These are phyloP conservation scores for Pimpla rufipes DNA, from an alignment of 2,888 invertebrate genomes.

Conservation along the genomic window DNA sequence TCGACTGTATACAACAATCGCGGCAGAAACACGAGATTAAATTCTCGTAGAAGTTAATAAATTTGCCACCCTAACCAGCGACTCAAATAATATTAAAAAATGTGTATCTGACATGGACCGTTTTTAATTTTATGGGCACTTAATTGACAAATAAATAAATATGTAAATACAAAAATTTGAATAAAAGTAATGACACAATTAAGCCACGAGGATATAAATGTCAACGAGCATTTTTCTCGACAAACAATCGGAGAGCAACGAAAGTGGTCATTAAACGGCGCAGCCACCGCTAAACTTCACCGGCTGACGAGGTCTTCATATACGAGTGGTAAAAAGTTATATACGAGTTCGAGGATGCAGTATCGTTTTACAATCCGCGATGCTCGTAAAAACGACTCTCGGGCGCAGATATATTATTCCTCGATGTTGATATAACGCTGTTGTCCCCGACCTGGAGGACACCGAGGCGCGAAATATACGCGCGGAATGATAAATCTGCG, in stretches of 20 bases:
- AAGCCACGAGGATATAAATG: neutral
- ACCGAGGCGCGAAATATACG: neutral
- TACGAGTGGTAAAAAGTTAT: neutral
- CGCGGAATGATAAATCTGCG: constrained; percentile 20
- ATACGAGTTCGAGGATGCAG: constrained; percentile 8
- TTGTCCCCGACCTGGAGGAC: constrained; percentile 1
- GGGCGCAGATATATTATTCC: neutral
- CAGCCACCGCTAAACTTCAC: neutral
- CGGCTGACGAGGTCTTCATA: neutral
- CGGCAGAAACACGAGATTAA: neutral
- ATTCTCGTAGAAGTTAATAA: neutral
- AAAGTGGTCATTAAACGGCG: neutral
- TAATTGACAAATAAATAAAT: too few species aligned
- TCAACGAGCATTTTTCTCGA: neutral
- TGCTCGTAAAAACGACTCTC: constrained; percentile 23
- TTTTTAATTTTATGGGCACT: too few species aligned
- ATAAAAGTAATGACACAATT: neutral
- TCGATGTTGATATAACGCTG: constrained; percentile 9
- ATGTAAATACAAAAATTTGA: too few species aligned
- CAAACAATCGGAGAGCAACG: neutral
- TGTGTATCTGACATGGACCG: too few species aligned
- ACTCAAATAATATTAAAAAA: too few species aligned
- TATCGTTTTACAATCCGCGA: constrained; percentile 5
- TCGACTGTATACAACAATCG: neutral
- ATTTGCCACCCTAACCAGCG: neutral